Base-by-base conservation (phyloP, 1,140 invertebrate species). In the Heliconius hewitsoni region DNA sequence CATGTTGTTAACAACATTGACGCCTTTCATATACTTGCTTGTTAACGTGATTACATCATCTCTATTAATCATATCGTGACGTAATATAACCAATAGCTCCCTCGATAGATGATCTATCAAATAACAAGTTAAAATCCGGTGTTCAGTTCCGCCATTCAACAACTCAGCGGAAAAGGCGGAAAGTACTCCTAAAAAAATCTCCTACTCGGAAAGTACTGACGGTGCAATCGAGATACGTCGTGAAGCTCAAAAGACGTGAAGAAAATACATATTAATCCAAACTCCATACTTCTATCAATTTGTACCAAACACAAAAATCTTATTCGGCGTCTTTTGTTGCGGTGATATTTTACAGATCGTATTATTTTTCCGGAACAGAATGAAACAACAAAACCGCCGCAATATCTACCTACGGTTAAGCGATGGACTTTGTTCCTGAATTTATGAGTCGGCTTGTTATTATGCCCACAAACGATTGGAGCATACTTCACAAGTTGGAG, bases 241-340 rank as follows among this genome's bases (percentile, higher is more conserved):
- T 19, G 18, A 52, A 52, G n/a, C 9, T 23, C 16, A 46, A 46
- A 46, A 16, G 42, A 16, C 42, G 34, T 34, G 8, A 23, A 57
- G 2, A 57, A 57, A 57, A 57, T 23, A 50, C 3, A 5, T 5
- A 19, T 8, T 1, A 46, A 46, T 46, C 13, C 8, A 37, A 37
- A 46, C 16, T 19, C 3, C 8, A 27, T 23, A 18, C 0, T 60
- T n/a, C 73, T 3, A 18, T 30, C 30, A 37, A 77, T 74, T 83
- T 81, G 71, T 0, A 66, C 75, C 75, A 72, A 18, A 76, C 70
- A 73, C 13, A 39, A 77, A 80, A 83, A 70, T 78, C 73, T 81
- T 73, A 79, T 74, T 34, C 75, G 57, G 60, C 75, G 72, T 79
- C 73, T 73, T 82, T 82, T 84, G 79, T 84, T 77, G 37, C 66